Evolutionary conservation across 2,797 vertebrate species (phyloP).

Genomic region (Sciurus carolinensis): DNA sequence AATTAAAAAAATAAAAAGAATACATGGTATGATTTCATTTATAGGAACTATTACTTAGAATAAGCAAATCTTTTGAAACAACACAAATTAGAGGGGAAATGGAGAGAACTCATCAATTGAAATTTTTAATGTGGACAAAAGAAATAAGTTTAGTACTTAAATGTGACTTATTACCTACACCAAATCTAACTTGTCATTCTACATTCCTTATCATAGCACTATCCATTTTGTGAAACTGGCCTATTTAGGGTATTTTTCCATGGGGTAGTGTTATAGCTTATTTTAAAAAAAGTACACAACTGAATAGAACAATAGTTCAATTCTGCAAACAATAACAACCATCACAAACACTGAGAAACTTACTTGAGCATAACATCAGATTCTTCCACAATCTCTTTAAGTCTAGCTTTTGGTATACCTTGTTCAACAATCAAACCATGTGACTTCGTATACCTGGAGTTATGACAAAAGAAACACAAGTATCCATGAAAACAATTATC

Average conservation of each 20-base stretch:
- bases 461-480: constrained; percentile 11
- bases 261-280: not conserved
- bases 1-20: too few species aligned
- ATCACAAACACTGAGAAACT: constrained; percentile 64
- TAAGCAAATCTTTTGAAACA: too few species aligned
- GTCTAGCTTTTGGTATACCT: constrained; percentile 93
- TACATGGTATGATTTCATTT: too few species aligned
- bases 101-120: not conserved
- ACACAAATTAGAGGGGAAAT: too few species aligned
- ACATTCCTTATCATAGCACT: not conserved
- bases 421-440: constrained; percentile 96
- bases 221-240: not conserved
- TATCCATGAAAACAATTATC: not conserved
- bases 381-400: constrained; percentile 94
- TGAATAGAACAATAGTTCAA: constrained; percentile 20
- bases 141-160: constrained; percentile 48
- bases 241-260: constrained; percentile 22
- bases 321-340: constrained; percentile 15
- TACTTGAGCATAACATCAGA: constrained; percentile 97
- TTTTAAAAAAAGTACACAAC: constrained; percentile 24
- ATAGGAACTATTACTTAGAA: too few species aligned
- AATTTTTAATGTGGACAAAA: constrained; percentile 40
- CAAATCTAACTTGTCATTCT: not conserved
- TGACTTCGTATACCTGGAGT: constrained; percentile 96
- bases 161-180: not conserved